These are phyloP conservation scores for Anagrus nilaparvatae DNA, from an alignment of 1,140 invertebrate species.

Conservation along the genomic window DNA sequence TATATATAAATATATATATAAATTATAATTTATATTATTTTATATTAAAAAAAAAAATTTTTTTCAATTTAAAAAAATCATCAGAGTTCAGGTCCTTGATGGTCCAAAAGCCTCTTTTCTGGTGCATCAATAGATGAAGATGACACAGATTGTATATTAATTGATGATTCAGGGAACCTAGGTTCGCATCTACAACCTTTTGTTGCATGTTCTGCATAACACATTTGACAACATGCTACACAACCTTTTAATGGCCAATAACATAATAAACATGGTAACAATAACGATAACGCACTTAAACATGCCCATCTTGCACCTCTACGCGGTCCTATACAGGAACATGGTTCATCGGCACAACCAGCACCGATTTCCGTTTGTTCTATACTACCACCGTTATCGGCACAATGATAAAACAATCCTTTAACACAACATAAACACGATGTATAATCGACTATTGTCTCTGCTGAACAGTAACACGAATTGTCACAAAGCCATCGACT, in stretches of 20 bases:
- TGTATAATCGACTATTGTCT: slow-evolving; percentile 75
- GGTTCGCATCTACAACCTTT: slow-evolving; percentile 56
- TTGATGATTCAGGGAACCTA: slow-evolving; percentile 8
- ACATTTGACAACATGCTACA: slow-evolving; percentile 65
- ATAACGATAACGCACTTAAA: slow-evolving; percentile 64
- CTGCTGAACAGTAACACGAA: slow-evolving; percentile 75
- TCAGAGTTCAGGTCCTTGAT: slow-evolving; percentile 36
- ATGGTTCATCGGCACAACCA: slow-evolving; percentile 71
- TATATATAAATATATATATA: neutral
- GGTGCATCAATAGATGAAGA: slow-evolving; percentile 16
- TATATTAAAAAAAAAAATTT: too few species aligned
- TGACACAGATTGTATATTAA: neutral
- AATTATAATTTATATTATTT: neutral
- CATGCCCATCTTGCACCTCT: slow-evolving; percentile 72
- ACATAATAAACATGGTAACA: slow-evolving; percentile 79
- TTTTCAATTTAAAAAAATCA: too few species aligned
- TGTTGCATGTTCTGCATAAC: slow-evolving; percentile 66
- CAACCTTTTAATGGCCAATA: slow-evolving; percentile 84
- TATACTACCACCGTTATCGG: slow-evolving; percentile 45
- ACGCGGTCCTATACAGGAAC: slow-evolving; percentile 65
- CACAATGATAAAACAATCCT: slow-evolving; percentile 85
- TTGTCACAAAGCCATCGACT: slow-evolving; percentile 80
- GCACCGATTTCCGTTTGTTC: slow-evolving; percentile 2
- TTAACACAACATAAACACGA: slow-evolving; percentile 91
- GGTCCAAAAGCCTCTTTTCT: slow-evolving; percentile 39